Conservation (phyloP, 2,113 vertebrate species). For the Micromys minutus region DNA sequence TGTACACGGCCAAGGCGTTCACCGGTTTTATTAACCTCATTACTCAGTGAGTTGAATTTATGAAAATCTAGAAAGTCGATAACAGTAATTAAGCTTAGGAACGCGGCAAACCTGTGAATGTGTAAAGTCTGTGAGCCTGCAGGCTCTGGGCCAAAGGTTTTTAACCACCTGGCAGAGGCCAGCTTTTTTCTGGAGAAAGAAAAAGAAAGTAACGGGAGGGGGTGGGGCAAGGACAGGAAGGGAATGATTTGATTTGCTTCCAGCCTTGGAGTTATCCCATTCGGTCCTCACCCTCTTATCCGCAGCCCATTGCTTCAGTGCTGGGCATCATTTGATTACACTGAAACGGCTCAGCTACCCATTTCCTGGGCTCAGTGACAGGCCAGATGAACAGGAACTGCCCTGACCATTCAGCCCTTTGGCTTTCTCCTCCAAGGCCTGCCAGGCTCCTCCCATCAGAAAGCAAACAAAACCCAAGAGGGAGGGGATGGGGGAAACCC, state of each 20-base stretch:
- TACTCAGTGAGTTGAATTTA: constrained; percentile 71
- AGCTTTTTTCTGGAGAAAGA: not conserved
- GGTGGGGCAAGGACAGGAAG: not conserved
- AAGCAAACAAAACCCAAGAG: not conserved
- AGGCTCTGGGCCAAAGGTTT: not conserved
- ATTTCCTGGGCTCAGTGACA: not conserved
- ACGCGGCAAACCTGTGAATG: not conserved
- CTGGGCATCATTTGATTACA: not conserved
- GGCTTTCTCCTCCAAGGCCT: not conserved
- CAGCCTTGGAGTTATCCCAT: not conserved
- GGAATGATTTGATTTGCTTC: constrained; percentile 7
- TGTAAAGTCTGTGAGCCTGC: not conserved
- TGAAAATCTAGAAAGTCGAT: constrained; percentile 51
- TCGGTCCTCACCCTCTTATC: not conserved
- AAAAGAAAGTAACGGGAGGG: not conserved
- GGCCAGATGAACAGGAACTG: not conserved
- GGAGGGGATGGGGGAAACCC: not conserved
- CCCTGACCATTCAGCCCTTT: not conserved
- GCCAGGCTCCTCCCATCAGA: not conserved
- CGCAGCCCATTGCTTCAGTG: not conserved
- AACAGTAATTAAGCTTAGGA: constrained; percentile 60
- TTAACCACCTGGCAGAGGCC: not conserved
- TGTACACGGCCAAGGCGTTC: constrained; percentile 55
- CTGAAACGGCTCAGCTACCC: not conserved
- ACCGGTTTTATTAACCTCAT: constrained; percentile 71